These are phyloP conservation scores for Mola mola DNA, from an alignment of 2,113 vertebrate genomes.

Conservation along the genomic window DNA sequence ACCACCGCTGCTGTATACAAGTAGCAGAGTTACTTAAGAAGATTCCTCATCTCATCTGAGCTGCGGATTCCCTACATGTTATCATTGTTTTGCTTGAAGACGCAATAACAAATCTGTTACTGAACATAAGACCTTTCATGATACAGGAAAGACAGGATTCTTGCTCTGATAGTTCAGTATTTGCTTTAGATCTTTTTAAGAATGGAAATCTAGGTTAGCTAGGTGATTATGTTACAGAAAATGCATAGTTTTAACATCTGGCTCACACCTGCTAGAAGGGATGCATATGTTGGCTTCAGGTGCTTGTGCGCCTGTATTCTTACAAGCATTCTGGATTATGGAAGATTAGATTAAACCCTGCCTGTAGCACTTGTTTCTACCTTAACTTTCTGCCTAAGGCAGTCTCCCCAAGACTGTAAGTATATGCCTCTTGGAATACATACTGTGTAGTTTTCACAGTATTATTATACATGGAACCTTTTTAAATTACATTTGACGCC, in stretches of 20 bases:
- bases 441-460: too few relatives aligned
- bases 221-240: conserved; percentile 5
- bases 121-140: neutral
- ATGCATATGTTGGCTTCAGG: conserved; percentile 14
- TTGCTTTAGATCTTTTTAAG: neutral
- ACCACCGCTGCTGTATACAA: conserved; percentile 51
- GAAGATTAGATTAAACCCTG: conserved; percentile 77
- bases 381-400: too few relatives aligned
- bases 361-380: conserved; percentile 57
- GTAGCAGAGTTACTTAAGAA: conserved; percentile 64
- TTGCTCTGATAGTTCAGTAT: conserved; percentile 1
- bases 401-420: too few relatives aligned
- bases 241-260: conserved; percentile 34
- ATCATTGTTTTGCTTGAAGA: conserved; percentile 52
- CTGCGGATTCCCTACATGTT: conserved; percentile 71
- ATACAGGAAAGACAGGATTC: conserved; percentile 28
- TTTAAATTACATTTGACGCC: too few relatives aligned
- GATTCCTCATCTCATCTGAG: conserved; percentile 67
- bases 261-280: conserved; percentile 3
- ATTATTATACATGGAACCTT: too few relatives aligned
- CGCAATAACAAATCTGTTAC: conserved; percentile 21
- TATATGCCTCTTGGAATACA: too few relatives aligned
- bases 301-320: conserved; percentile 51
- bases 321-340: conserved; percentile 73
- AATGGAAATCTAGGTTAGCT: neutral